Evolutionary conservation across 2,113 vertebrate species (phyloP).

Genomic region (Ardeotis arabs): DNA sequence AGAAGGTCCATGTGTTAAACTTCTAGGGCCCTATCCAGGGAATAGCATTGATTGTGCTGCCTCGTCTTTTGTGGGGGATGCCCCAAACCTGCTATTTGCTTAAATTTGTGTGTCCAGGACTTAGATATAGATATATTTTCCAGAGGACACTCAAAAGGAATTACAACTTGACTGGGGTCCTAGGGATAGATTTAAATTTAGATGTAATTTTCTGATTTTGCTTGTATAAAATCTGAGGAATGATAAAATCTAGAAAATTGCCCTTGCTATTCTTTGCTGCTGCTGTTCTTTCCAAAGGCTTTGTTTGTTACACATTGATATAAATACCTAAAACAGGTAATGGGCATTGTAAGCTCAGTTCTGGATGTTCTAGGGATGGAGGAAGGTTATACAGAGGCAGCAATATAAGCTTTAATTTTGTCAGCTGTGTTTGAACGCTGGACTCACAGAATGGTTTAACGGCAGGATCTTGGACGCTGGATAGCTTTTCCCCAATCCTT

Average conservation of each 20-base stretch:
- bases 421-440: background rate
- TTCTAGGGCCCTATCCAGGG: background rate
- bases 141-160: background rate
- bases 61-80: background rate
- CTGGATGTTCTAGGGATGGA: background rate
- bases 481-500: background rate
- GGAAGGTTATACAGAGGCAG: background rate
- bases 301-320: background rate
- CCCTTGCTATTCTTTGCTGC: background rate
- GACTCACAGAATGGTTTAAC: background rate
- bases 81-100: background rate
- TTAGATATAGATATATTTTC: background rate
- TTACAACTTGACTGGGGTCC: background rate
- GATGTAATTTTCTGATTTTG: background rate
- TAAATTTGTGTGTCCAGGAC: background rate
- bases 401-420: background rate
- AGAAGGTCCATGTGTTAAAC: background rate
- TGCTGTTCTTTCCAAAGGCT: background rate
- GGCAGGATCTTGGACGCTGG: background rate
- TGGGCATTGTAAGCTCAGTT: background rate
- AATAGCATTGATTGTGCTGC: background rate
- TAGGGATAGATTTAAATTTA: background rate
- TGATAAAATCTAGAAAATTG: background rate
- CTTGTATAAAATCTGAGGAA: background rate
- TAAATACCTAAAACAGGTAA: background rate